Conservation (phyloP, 1,140 invertebrate genomes). For the Aphis craccivora region DNA sequence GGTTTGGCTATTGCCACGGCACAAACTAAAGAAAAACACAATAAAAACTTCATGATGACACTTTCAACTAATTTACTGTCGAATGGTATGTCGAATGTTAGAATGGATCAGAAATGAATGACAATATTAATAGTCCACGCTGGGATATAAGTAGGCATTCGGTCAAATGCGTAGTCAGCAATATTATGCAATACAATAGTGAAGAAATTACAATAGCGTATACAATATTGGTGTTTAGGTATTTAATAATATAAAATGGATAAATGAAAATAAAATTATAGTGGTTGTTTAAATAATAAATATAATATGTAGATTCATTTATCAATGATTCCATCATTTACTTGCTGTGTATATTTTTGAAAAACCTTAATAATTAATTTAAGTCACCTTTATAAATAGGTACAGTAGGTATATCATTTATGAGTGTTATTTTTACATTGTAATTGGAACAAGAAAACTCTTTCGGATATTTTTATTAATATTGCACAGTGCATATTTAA, state of each 20-base stretch:
- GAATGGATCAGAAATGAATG: not conserved
- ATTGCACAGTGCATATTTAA: not conserved
- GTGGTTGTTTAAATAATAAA: not conserved
- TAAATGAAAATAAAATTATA: not conserved
- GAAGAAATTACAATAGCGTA: not conserved
- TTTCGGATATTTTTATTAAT: not conserved
- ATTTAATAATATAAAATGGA: conserved; percentile 14
- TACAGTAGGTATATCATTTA: not conserved
- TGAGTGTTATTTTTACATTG: not conserved
- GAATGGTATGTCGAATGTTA: not conserved
- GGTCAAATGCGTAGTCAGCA: conserved; percentile 15
- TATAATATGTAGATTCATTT: not conserved
- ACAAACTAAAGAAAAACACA: conserved; percentile 27
- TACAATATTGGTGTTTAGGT: conserved; percentile 1
- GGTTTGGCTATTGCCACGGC: conserved; percentile 21
- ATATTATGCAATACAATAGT: conserved; percentile 32
- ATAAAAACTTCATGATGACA: conserved; percentile 36
- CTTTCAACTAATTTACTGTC: not conserved
- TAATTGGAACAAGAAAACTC: not conserved
- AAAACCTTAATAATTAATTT: not conserved
- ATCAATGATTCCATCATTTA: not conserved
- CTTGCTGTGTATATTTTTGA: not conserved
- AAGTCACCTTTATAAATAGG: not conserved
- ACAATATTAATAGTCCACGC: conserved; percentile 9
- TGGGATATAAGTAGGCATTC: conserved; percentile 36